Percentiles rank a stretch among this genome's conserved stretches.
Evolutionary conservation across 2,888 invertebrate genomes (phyloP).

Genomic region (Dynastes maya): DNA sequence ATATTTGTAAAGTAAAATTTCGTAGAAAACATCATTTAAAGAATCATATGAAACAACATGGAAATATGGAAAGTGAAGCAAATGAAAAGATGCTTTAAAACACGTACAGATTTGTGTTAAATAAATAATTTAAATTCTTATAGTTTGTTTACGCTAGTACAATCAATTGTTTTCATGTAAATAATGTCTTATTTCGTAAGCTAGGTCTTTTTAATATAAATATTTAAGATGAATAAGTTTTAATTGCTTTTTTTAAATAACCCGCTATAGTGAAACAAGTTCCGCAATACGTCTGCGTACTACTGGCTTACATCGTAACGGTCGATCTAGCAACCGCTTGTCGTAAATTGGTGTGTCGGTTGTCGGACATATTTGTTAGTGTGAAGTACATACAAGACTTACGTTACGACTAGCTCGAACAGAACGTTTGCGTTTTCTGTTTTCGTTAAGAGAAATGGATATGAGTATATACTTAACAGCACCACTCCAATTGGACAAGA

Average conservation of each 20-base stretch:
- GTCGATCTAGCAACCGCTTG: conserved; percentile 34
- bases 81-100: neutral
- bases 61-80: conserved; percentile 22
- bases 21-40: conserved; percentile 59
- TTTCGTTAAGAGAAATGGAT: conserved; percentile 66
- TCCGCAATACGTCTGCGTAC: conserved; percentile 61
- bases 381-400: conserved; percentile 58
- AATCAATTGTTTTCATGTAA: neutral
- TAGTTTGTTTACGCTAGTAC: too few species aligned
- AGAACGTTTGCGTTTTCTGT: conserved; percentile 67
- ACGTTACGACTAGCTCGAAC: conserved; percentile 55
- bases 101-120: neutral
- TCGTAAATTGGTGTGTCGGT: conserved; percentile 42
- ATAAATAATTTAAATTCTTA: too few species aligned
- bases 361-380: conserved; percentile 44
- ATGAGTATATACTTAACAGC: conserved; percentile 68
- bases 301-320: conserved; percentile 49
- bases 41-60: conserved; percentile 59
- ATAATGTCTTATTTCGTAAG: neutral
- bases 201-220: neutral
- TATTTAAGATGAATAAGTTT: conserved; percentile 1
- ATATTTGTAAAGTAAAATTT: conserved; percentile 57
- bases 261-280: conserved; percentile 53
- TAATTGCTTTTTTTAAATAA: conserved; percentile 26
- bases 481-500: conserved; percentile 69